Conservation (phyloP, 2,888 invertebrate genomes). For the Ornithoptera priamus region DNA sequence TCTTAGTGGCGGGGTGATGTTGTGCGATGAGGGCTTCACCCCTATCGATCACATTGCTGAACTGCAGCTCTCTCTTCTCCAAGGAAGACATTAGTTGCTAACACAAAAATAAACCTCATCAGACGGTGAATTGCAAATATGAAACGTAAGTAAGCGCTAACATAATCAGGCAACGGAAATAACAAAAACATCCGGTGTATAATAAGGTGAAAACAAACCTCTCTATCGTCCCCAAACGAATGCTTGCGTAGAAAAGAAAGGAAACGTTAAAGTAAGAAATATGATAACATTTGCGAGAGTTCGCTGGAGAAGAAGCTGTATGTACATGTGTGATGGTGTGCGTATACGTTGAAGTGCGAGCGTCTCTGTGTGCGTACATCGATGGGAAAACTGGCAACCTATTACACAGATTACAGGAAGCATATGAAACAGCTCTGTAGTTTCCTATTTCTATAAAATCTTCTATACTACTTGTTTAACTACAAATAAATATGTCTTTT, state of each 20-base stretch:
- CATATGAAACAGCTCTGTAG: no score
- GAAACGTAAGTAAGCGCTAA: constrained; percentile 39
- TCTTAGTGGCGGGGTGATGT: constrained; percentile 97
- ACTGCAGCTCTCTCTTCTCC: constrained; percentile 97
- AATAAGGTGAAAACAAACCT: constrained; percentile 70
- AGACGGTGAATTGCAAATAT: background rate
- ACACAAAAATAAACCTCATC: constrained; percentile 38
- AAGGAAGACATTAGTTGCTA: constrained; percentile 97
- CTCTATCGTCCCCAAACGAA: constrained; percentile 81
- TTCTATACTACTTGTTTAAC: no score
- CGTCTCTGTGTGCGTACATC: background rate
- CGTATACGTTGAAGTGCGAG: background rate
- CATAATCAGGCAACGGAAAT: constrained; percentile 38
- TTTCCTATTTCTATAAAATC: no score
- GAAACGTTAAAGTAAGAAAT: constrained; percentile 43
- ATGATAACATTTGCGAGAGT: constrained; percentile 4
- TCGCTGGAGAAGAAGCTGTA: constrained; percentile 2
- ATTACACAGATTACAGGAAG: no score
- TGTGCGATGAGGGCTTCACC: constrained; percentile 96
- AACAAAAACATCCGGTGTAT: constrained; percentile 40
- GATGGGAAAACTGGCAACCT: no score
- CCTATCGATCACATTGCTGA: constrained; percentile 96
- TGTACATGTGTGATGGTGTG: constrained; percentile 22
- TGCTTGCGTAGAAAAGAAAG: constrained; percentile 75
- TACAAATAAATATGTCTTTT: no score